These are phyloP conservation scores for Sarcophilus harrisii DNA, from an alignment of 2,797 vertebrate genomes.

Conservation along the genomic window DNA sequence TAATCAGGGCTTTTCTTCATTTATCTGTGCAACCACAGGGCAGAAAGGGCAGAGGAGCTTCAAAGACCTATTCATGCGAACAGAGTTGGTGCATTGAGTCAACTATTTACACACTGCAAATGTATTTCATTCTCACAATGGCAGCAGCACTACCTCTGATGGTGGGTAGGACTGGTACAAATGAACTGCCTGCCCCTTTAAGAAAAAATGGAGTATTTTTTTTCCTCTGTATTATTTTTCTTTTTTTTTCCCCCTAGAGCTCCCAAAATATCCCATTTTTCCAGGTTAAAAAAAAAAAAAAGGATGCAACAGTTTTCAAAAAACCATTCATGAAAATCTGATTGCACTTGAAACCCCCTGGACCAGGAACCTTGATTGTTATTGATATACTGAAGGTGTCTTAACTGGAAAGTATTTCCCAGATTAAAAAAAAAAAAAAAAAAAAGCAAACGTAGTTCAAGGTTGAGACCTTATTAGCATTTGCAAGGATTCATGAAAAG, in stretches of 20 bases:
- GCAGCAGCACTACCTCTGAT: slow-evolving; percentile 16
- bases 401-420: slow-evolving; percentile 76
- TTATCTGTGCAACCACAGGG: slow-evolving; percentile 63
- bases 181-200: slow-evolving; percentile 42
- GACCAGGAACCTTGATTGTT: slow-evolving; percentile 25
- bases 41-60: slow-evolving; percentile 78
- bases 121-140: slow-evolving; percentile 64
- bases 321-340: slow-evolving; percentile 35
- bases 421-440: slow-evolving; percentile 60
- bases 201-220: neutral
- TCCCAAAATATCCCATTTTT: slow-evolving; percentile 25
- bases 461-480: slow-evolving; percentile 81
- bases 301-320: slow-evolving; percentile 27
- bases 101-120: slow-evolving; percentile 66
- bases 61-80: slow-evolving; percentile 75
- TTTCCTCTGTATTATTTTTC: slow-evolving; percentile 16
- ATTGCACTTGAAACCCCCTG: slow-evolving; percentile 22
- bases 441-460: slow-evolving; percentile 77
- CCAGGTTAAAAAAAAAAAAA: neutral
- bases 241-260: neutral
- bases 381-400: slow-evolving; percentile 55
- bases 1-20: slow-evolving; percentile 73
- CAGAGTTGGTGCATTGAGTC: slow-evolving; percentile 71
- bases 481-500: slow-evolving; percentile 79
- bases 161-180: slow-evolving; percentile 56